phyloP scores from a whole-genome alignment of 2,888 invertebrate genomes.

The Drosophila anomalata region DNA sequence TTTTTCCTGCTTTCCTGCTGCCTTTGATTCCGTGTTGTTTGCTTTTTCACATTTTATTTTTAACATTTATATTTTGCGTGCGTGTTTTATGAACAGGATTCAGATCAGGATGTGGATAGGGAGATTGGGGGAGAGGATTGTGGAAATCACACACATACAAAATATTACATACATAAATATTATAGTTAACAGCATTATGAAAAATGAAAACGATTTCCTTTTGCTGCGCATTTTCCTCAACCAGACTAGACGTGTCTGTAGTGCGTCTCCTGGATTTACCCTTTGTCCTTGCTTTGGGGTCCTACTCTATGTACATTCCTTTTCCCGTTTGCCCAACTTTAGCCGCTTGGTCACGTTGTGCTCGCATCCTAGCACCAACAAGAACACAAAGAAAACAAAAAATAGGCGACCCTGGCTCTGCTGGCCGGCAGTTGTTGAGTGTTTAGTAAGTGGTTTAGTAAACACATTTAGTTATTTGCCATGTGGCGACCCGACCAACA shows the following conservation, averaged over 20 bases:
- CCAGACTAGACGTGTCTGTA: constrained; percentile 66
- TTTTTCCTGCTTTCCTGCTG: constrained; percentile 32
- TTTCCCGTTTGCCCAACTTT: constrained; percentile 49
- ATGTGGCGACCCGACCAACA: constrained; percentile 57
- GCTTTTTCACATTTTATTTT: constrained; percentile 81
- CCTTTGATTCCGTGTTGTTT: constrained; percentile 74
- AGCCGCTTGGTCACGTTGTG: constrained; percentile 72
- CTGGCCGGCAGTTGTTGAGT: constrained; percentile 67
- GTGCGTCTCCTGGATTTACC: constrained; percentile 44
- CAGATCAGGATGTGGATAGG: constrained; percentile 20
- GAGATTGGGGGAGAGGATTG: constrained; percentile 8
- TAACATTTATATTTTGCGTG: constrained; percentile 76
- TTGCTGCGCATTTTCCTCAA: constrained; percentile 8
- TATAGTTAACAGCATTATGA: constrained; percentile 70
- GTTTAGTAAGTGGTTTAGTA: constrained; percentile 79
- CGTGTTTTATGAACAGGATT: constrained; percentile 40
- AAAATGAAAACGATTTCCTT: constrained; percentile 67
- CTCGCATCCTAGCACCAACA: constrained; percentile 39
- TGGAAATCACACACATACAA: constrained; percentile 26
- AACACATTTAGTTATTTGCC: constrained; percentile 79
- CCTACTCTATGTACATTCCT: constrained; percentile 12
- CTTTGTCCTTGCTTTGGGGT: constrained; percentile 8
- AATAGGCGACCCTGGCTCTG: constrained; percentile 20
- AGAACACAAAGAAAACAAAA: constrained; percentile 8
- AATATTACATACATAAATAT: constrained; percentile 40